Evolutionary conservation across 1,140 invertebrate species (phyloP).

Genomic region (Ephestia elutella): DNA sequence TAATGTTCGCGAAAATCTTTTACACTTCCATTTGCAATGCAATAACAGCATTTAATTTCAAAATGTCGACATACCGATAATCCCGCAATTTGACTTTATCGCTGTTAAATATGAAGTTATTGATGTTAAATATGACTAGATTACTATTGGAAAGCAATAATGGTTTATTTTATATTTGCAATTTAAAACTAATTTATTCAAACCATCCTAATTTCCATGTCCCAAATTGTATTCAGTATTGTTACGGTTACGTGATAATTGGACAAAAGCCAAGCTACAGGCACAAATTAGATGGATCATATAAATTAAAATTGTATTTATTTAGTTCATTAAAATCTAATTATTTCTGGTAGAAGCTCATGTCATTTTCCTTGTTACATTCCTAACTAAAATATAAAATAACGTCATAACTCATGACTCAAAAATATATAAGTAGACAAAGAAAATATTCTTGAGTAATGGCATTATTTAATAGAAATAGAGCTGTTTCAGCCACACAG

Average conservation of each 20-base stretch:
- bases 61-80: not conserved
- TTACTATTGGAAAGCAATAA: slow-evolving; percentile 1
- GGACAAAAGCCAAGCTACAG: not conserved
- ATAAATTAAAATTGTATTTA: no score
- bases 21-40: not conserved
- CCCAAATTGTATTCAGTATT: not conserved
- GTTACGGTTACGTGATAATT: not conserved
- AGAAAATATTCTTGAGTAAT: not conserved
- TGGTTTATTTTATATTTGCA: slow-evolving; percentile 2
- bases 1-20: not conserved
- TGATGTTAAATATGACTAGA: not conserved
- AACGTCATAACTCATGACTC: not conserved
- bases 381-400: no score
- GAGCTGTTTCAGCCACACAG: slow-evolving; percentile 17
- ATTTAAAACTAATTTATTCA: not conserved
- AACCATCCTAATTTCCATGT: not conserved
- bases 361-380: not conserved
- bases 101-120: not conserved
- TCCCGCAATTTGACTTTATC: slow-evolving; percentile 1
- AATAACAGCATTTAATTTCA: not conserved
- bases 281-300: no score
- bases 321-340: no score
- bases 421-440: not conserved
- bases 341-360: no score
- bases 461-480: slow-evolving; percentile 8